Base-by-base conservation (phyloP, 2,888 invertebrate genomes). In the Drosophila setosimentum region DNA sequence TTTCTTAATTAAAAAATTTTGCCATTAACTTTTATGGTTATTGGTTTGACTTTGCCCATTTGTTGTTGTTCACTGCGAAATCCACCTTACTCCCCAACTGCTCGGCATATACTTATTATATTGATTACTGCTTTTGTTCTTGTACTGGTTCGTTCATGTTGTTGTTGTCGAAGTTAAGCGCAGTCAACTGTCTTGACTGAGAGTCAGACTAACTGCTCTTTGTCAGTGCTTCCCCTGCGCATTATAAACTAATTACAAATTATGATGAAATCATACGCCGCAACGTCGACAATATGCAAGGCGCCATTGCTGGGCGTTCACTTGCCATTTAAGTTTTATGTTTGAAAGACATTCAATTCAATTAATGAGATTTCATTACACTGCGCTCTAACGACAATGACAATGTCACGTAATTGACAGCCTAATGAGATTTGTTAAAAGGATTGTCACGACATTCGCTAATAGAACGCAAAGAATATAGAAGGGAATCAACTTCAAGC, bases 191-290 rank as follows among this genome's bases (percentile, higher is more conserved):
- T 73, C 50, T 68, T 50, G 45, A 27, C 67, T 49, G 32, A 48
- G 64, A 60, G 63, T 49, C 69, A 62, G 67, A 76, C 67, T 68
- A 73, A 68, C 58, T 78, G 73, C 57, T 67, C 71, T 54, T 51
- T 71, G 57, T 54, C 45, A 45, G 55, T 67, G 68, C 61, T 87
- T 83, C 73, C 83, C 80, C 78, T 68, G 89, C 84, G 75, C 80
- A 80, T 80, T 83, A 83, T 88, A 88, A 86, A 86, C 88, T 86
- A 88, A 86, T 88, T 88, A 83, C 83, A 78, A 88, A 86, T 86
- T 88, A 86, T 88, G 82, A 86, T 69, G 73, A 61, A 83, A 82
- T 85, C 83, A 71, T 68, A 73, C 61, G 70, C 66, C 68, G 51
- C 65, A 66, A 76, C 60, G 65, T 68, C 78, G 64, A 82, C 80